Evolutionary conservation across 2,797 vertebrate species (phyloP), one percentile per base, ranked within the genome.

Genomic region (Holocentrus rufus): DNA sequence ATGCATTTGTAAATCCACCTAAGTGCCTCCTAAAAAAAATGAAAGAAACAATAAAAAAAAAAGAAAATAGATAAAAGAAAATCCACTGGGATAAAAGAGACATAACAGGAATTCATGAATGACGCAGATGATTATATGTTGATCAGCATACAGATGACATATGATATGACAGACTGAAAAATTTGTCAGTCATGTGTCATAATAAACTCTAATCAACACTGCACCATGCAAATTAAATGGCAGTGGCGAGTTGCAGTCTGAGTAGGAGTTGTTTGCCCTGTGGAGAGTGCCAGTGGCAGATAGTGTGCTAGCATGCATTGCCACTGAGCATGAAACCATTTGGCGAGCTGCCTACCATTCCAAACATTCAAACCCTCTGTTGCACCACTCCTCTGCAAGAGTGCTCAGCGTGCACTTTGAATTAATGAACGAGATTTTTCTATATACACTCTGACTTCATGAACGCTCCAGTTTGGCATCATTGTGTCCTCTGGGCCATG

Each of bases 301-400:
- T 80, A 56, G 56, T 64, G 72, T 65, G 82, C 76, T 74, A 44
- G 64, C 81, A 82, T 64, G 76, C 85, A 81, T 13, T 53, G 68
- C 71, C 81, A 89, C 71, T 71, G 79, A 87, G 76, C 81, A 87
- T 83, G 81, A 89, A 89, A 89, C 86, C 85, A 88, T 89, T 92
- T 91, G 90, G 90, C 85, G 71, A 57, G 57, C 77, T 87, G 87
- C 90, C 88, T 89, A 74, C 79, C 74, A 73, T 85, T 87, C 72
- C 86, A 87, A 90, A 91, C 85, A 85, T 87, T 69, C 84, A 84
- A 80, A 85, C 69, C 80, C 80, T 76, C 70, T 22, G 75, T 88
- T 85, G 74, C 80, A 85, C 80, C 53, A 55, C 80, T 72, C 65
- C 57, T 74, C 79, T 87, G 61, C 80, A 74, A 87, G 87, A 86